Base-by-base conservation (phyloP, 2,113 vertebrate genomes). In the Gadus macrocephalus region DNA sequence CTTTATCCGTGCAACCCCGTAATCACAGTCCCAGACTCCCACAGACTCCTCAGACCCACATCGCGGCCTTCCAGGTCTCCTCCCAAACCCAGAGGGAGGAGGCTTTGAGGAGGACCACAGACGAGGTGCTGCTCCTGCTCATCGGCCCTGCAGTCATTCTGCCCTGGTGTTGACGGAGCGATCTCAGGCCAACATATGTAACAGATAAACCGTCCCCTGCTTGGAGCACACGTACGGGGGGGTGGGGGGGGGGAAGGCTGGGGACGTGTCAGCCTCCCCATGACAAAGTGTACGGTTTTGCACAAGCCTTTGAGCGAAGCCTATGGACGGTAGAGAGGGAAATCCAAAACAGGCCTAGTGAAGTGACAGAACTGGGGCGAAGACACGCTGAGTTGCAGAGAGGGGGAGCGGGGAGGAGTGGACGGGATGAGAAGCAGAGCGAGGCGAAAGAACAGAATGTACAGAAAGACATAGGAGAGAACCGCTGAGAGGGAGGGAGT, bases 311-410 rank as follows among this genome's bases (percentile, higher is more conserved):
- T 3, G 56, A 56, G 68, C 58, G 11, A 62, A 9, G 42, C 8
- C 42, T 49, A 1, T 49, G 42, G 42, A 9, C 2, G 42, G 42
- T n/a, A n/a, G 60, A 74, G 74, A 42, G 66, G 79, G 70, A 87
- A 81, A 89, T 82, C 77, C 63, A 82, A 88, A 85, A 74, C 87
- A 90, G 83, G 86, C 42, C 66, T 80, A 67, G 67, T n/a, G 19
- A 68, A 70, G 70, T 71, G 58, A 64, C 25, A 64, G 62, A 42
- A 35, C 17, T 16, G 35, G 64, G 42, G 64, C 6, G 15, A 35
- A 15, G 11, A 25, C 4, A 69, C 17, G 61, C 17, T 58, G 61
- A 68, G 66, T 58, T 2, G 28, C 25, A 15, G 12, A 28, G 65
- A 67, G 65, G 17, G 0, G 42, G 66, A 61, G 66, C 53, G 66